These are phyloP conservation scores for Parotocinclus haroldoi DNA, from an alignment of 2,797 vertebrate genomes.

Conservation along the genomic window DNA sequence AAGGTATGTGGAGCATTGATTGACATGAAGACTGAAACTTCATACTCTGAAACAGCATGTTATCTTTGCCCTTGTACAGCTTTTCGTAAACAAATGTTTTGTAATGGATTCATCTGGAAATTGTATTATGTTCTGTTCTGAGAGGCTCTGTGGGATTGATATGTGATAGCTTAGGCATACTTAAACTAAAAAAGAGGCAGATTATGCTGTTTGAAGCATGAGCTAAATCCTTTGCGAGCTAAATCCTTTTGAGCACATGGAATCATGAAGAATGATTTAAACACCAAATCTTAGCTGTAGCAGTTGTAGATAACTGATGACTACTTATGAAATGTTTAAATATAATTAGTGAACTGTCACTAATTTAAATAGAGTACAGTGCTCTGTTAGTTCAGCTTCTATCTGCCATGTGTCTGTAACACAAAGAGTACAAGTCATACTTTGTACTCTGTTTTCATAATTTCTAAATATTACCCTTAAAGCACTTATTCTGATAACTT, in stretches of 20 bases:
- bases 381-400: too few relatives aligned
- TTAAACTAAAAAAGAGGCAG: too few relatives aligned
- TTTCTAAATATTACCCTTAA: background rate
- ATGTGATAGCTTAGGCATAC: too few relatives aligned
- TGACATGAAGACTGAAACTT: slow-evolving; percentile 6
- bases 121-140: background rate
- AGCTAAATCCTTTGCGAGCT: too few relatives aligned
- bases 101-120: too few relatives aligned
- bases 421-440: too few relatives aligned
- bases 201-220: too few relatives aligned
- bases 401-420: too few relatives aligned
- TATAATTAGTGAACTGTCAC: background rate
- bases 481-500: too few relatives aligned
- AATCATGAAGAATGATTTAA: background rate
- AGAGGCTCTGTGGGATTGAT: background rate
- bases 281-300: background rate
- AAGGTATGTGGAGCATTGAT: slow-evolving; percentile 72
- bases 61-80: background rate
- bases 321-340: background rate
- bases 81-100: background rate
- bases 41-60: background rate
- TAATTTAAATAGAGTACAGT: background rate
- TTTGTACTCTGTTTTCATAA: too few relatives aligned
- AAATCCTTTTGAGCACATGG: too few relatives aligned
- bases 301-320: background rate